These are phyloP conservation scores for Styela clava DNA, from an alignment of 23 tunicate genomes.

Conservation along the genomic window DNA sequence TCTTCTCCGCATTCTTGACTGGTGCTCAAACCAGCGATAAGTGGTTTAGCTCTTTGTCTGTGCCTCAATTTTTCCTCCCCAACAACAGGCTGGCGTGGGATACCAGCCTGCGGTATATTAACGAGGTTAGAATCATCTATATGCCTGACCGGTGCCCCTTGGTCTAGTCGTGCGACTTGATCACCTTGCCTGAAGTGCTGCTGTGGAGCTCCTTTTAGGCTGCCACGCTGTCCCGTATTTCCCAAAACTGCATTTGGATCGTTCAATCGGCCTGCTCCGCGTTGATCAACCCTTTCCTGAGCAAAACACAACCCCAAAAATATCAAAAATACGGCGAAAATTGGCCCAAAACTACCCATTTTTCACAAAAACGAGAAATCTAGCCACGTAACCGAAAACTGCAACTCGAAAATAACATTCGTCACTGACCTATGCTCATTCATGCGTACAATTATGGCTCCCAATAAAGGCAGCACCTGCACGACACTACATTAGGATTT, in stretches of 20 bases:
- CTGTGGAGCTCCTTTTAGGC: background rate
- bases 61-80: background rate
- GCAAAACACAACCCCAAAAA: background rate
- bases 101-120: background rate
- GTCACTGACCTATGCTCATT: background rate
- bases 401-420: background rate
- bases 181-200: background rate
- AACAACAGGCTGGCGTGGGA: background rate
- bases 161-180: background rate
- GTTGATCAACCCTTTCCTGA: background rate
- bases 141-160: background rate
- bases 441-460: no score
- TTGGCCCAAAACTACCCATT: background rate
- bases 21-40: constrained; percentile 8
- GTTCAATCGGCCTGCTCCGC: background rate
- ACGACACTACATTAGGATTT: no score
- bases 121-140: background rate
- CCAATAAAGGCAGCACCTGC: no score
- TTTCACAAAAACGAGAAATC: background rate
- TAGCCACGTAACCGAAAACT: background rate
- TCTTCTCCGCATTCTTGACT: constrained; percentile 42
- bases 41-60: background rate
- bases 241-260: background rate
- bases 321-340: background rate
- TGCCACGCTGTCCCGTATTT: background rate